phyloP scores from a whole-genome alignment of 2,113 vertebrate genomes.

The Odocoileus virginianus region DNA sequence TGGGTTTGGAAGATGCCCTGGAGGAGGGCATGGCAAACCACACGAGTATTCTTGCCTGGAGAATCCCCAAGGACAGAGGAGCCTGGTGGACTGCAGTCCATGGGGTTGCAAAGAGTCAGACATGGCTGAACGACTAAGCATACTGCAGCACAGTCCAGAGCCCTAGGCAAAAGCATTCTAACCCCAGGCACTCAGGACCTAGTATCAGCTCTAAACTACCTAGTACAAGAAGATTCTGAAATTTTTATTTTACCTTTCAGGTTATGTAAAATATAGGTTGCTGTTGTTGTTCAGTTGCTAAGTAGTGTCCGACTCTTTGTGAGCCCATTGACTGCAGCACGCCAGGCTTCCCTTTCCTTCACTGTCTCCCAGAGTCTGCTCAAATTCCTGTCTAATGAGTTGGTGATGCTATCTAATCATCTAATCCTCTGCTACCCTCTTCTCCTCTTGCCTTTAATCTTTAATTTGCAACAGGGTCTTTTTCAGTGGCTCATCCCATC shows the following conservation, averaged over 20 bases:
- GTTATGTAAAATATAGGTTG: not conserved
- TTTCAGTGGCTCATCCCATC: not conserved
- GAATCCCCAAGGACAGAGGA: not conserved
- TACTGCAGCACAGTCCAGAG: not conserved
- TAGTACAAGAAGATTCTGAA: slow-evolving; percentile 1
- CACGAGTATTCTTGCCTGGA: not conserved
- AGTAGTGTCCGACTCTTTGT: not conserved
- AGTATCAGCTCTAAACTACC: not conserved
- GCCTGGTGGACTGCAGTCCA: not conserved
- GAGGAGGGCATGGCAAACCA: not conserved
- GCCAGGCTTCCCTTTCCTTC: not conserved
- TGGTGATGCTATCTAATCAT: not conserved
- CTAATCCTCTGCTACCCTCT: not conserved
- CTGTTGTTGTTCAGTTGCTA: not conserved
- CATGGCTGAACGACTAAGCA: not conserved
- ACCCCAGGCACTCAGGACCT: not conserved
- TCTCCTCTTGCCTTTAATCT: not conserved
- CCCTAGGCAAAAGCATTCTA: not conserved
- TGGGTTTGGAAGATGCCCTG: not conserved
- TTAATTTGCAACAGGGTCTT: not conserved
- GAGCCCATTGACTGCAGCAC: not conserved
- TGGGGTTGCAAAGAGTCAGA: not conserved
- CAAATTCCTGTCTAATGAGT: not conserved
- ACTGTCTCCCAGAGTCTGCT: not conserved
- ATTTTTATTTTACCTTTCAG: slow-evolving; percentile 9